Evolutionary conservation across 2,888 invertebrate genomes (phyloP).

Genomic region (Leucophenga montana): DNA sequence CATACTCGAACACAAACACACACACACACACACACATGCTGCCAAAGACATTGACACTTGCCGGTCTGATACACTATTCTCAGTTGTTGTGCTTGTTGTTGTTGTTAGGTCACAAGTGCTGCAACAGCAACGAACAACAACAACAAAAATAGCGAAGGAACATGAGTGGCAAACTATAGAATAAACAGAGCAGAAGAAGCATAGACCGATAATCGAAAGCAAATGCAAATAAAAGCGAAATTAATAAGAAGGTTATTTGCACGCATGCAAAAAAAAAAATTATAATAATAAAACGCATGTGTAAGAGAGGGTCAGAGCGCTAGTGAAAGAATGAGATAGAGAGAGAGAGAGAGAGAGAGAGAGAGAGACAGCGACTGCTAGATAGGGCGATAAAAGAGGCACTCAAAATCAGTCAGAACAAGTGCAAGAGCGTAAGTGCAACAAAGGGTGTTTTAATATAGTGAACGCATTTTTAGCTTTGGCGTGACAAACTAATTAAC

Average conservation of each 20-base stretch:
- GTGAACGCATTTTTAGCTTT: no score
- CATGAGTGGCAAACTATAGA: neutral
- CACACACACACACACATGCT: neutral
- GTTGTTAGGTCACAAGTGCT: constrained; percentile 1
- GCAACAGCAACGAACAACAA: neutral
- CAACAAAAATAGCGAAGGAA: neutral
- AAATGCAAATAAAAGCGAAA: constrained; percentile 1
- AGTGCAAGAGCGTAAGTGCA: no score
- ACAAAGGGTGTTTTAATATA: neutral
- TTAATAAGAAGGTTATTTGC: constrained; percentile 7
- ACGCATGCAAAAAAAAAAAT: neutral
- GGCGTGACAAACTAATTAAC: no score
- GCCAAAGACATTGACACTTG: constrained; percentile 22
- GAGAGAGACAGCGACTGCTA: neutral
- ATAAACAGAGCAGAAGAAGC: no score
- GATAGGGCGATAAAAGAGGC: neutral
- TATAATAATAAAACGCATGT: neutral
- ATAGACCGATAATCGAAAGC: neutral
- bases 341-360: neutral
- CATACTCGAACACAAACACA: neutral
- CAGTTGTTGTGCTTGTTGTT: neutral
- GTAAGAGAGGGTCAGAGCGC: neutral
- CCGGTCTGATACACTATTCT: neutral
- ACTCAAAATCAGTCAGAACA: neutral
- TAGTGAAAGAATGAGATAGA: no score